Percentiles rank a stretch among this genome's conserved stretches.
These are phyloP conservation scores for Perithous albicinctus DNA, from an alignment of 2,888 invertebrate species.

Conservation along the genomic window DNA sequence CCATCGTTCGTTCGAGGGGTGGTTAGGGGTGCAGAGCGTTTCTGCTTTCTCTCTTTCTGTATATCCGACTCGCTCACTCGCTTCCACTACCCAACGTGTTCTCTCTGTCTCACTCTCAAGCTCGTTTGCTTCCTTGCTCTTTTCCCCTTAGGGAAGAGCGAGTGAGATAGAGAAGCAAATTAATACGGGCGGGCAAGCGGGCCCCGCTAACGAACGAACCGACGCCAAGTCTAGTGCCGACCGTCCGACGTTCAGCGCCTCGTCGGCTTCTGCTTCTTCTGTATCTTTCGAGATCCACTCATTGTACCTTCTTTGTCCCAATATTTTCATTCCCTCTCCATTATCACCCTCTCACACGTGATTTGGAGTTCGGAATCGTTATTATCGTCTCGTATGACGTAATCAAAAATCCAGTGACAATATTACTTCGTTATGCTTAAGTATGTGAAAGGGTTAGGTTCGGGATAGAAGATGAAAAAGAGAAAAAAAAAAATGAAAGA, in stretches of 20 bases:
- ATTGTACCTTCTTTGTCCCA: constrained; percentile 48
- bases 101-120: constrained; percentile 30
- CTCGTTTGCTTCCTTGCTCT: constrained; percentile 63
- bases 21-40: constrained; percentile 62
- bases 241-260: constrained; percentile 76
- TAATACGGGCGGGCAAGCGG: constrained; percentile 83
- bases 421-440: constrained; percentile 11
- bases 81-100: not conserved
- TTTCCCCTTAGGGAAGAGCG: constrained; percentile 65
- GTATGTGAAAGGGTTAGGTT: constrained; percentile 2
- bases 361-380: not conserved
- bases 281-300: constrained; percentile 70
- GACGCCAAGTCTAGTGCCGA: constrained; percentile 83
- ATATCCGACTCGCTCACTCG: constrained; percentile 39
- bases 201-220: constrained; percentile 83
- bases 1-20: constrained; percentile 74
- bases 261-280: constrained; percentile 63
- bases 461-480: not conserved
- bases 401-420: constrained; percentile 49
- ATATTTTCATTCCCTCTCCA: constrained; percentile 18
- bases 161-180: constrained; percentile 82
- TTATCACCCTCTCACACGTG: constrained; percentile 7
- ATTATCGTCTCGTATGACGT: constrained; percentile 21
- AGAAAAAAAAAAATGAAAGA: not conserved
- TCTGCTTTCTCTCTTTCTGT: constrained; percentile 44